A percentile compares a stretch with the other conserved stretches of the same genome.
Evolutionary conservation across 1,140 invertebrate species (phyloP).

Genomic region (Armadillidium nasatum): DNA sequence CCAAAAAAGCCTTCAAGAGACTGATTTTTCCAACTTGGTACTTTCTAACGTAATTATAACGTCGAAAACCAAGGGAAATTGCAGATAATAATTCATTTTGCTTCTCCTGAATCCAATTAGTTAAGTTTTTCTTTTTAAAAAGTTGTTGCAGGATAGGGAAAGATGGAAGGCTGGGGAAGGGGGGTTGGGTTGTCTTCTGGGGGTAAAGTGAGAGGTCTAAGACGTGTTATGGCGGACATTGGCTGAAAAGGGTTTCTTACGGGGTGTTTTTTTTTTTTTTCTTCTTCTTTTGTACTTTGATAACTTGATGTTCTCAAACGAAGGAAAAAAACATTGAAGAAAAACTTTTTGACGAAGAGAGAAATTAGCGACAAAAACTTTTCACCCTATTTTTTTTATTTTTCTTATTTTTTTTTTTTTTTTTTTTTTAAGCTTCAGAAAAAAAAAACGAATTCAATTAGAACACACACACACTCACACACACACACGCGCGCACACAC

Average conservation of each 20-base stretch:
- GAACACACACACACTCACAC: too few relatives aligned
- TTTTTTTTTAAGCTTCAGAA: too few relatives aligned
- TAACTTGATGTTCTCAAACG: neutral
- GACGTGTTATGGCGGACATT: neutral
- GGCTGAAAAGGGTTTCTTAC: neutral
- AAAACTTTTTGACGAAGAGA: neutral
- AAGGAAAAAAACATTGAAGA: neutral
- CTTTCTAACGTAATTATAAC: neutral
- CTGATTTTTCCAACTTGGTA: conserved; percentile 7
- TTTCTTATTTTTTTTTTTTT: too few relatives aligned
- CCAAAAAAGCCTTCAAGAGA: neutral
- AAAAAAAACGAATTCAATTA: too few relatives aligned
- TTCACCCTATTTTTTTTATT: too few relatives aligned
- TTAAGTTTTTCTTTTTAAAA: conserved; percentile 1
- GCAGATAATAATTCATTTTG: conserved; percentile 13
- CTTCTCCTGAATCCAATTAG: conserved; percentile 7
- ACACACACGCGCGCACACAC: too few relatives aligned
- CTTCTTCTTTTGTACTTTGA: neutral
- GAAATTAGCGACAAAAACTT: neutral
- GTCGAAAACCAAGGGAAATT: conserved; percentile 4
- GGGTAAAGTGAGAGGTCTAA: neutral
- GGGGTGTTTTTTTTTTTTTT: too few relatives aligned
- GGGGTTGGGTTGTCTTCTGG: too few relatives aligned
- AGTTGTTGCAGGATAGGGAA: neutral
- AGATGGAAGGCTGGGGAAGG: too few relatives aligned